Evolutionary conservation across 2,797 vertebrate genomes (phyloP), one percentile per base, ranked within the genome.

Genomic region (Sebastes hubbsi): DNA sequence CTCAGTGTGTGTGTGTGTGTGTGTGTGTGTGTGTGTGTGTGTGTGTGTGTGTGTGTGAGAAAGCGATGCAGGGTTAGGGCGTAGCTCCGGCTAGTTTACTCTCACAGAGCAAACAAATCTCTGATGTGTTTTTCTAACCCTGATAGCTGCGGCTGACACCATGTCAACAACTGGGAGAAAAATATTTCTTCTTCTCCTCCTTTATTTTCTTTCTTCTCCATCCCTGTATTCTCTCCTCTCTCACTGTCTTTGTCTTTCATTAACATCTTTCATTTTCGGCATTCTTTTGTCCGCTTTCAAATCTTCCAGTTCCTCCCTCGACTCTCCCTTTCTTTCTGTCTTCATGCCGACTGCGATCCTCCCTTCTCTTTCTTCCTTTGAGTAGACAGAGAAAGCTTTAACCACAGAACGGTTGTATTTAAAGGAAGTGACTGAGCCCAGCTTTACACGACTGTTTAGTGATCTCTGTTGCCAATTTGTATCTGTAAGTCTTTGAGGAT

Each of bases 41-140:
- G 79, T 64, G 81, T 3, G 73, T 75, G 67, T 69, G 77, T 63
- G 38, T 38, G 82, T 30, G 66, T 8, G 67, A 22, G 74, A 78
- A 72, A 81, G 80, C 72, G 8, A 59, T 34, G 87, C 75, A 75
- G 62, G 65, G 73, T 55, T 34, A 81, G 91, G 91, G 90, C 88
- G 88, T 90, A 77, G 81, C 84, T 91, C 70, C 54, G 46, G 75
- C 89, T 87, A 86, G 95, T 95, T 94, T 93, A 90, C 92, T 84
- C 90, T 91, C 87, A 83, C 88, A 89, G 85, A 92, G 88, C 93
- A 95, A 94, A 95, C 92, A 95, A 89, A 92, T 94, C 92, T 94
- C 87, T 90, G 81, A 90, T 90, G 83, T 94, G 91, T 93, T 94
- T 91, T 93, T 95, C 95, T 95, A 95, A 94, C 95, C 94, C 94